A percentile compares a stretch with the other conserved stretches of the same genome.
Evolutionary conservation across 2,888 invertebrate species (phyloP).

Genomic region (Agriopis leucophaearia): DNA sequence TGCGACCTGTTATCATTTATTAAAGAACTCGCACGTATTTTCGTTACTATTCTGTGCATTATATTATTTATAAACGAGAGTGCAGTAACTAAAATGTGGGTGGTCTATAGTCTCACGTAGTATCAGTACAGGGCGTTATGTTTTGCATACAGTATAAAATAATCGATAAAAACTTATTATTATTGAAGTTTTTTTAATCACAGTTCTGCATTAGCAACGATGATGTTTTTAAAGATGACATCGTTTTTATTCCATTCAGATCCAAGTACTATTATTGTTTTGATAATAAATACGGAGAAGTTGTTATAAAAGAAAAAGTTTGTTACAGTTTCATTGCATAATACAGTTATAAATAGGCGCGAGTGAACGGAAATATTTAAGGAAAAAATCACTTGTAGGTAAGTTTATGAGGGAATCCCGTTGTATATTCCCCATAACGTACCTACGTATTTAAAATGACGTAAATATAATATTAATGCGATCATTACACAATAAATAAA

Average conservation of each 20-base stretch:
- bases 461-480: conserved; percentile 15
- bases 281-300: too few relatives aligned
- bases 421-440: conserved; percentile 24
- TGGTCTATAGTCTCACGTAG: conserved; percentile 41
- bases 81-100: conserved; percentile 41
- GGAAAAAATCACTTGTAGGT: conserved; percentile 41
- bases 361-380: conserved; percentile 10
- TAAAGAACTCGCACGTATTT: conserved; percentile 34
- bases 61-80: conserved; percentile 44
- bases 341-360: not conserved
- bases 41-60: conserved; percentile 42
- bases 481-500: too few relatives aligned
- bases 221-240: too few relatives aligned
- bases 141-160: conserved; percentile 38
- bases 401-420: conserved; percentile 39
- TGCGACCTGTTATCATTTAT: conserved; percentile 25
- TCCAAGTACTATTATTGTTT: too few relatives aligned
- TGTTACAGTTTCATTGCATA: not conserved
- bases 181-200: not conserved
- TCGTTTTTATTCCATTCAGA: too few relatives aligned
- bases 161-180: conserved; percentile 22
- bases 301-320: not conserved
- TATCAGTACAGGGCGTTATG: conserved; percentile 40
- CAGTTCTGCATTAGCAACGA: not conserved
- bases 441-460: conserved; percentile 7